Conservation (phyloP, 2,888 invertebrate species). For the Drosophila parthenogenetica region DNA sequence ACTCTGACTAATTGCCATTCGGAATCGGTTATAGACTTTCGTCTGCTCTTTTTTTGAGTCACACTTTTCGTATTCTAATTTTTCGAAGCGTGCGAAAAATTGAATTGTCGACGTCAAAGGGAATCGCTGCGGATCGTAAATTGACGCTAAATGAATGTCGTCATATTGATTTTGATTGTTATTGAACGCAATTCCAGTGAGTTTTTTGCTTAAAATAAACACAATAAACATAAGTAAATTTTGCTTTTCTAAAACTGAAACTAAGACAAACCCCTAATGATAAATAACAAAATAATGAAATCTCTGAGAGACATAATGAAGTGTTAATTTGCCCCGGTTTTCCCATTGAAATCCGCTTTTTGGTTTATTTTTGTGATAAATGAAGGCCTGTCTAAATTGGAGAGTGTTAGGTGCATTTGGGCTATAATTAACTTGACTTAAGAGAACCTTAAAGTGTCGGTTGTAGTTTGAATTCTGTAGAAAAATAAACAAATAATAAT, state of each 20-base stretch:
- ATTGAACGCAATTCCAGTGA: constrained; percentile 11
- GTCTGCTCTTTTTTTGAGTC: background rate
- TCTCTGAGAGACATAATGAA: background rate
- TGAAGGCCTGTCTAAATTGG: constrained; percentile 1
- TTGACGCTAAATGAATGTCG: constrained; percentile 35
- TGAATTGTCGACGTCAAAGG: constrained; percentile 32
- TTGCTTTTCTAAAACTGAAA: background rate
- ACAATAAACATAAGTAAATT: background rate
- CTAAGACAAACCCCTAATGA: constrained; percentile 32
- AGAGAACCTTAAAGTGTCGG: background rate
- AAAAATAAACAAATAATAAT: background rate
- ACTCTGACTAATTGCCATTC: constrained; percentile 17
- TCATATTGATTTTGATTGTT: constrained; percentile 35
- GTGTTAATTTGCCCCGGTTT: constrained; percentile 28
- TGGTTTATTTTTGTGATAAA: background rate
- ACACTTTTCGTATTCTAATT: constrained; percentile 1
- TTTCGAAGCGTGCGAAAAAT: constrained; percentile 22
- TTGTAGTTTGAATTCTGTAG: background rate
- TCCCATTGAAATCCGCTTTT: background rate
- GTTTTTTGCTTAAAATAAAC: background rate
- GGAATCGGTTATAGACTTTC: background rate
- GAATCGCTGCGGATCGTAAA: constrained; percentile 7
- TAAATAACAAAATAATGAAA: constrained; percentile 3
- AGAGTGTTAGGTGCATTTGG: background rate
- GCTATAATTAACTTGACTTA: constrained; percentile 9